These are phyloP conservation scores for Synanthedon tipuliformis DNA, from an alignment of 2,888 invertebrate genomes.

Conservation along the genomic window DNA sequence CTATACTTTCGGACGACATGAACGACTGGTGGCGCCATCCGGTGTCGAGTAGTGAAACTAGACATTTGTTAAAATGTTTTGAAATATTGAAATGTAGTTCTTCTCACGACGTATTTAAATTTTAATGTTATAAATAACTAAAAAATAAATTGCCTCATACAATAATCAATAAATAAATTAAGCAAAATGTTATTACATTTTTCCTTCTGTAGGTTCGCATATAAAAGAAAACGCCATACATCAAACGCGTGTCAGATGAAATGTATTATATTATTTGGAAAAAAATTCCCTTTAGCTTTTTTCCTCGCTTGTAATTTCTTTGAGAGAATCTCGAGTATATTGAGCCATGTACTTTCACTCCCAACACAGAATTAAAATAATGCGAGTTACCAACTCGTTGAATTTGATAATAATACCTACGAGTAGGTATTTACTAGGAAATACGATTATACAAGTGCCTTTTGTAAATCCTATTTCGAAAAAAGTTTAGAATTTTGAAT, in stretches of 20 bases:
- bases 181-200: too few species aligned
- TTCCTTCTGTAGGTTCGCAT: too few species aligned
- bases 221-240: conserved; percentile 2
- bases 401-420: too few species aligned
- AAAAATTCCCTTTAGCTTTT: too few species aligned
- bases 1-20: not conserved
- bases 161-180: too few species aligned
- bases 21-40: conserved; percentile 38
- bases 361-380: not conserved
- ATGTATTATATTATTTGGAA: too few species aligned
- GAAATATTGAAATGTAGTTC: not conserved
- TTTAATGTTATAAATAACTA: not conserved
- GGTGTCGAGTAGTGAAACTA: conserved; percentile 31
- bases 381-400: too few species aligned
- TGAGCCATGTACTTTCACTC: conserved; percentile 1
- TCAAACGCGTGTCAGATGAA: conserved; percentile 4
- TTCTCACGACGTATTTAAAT: not conserved
- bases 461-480: too few species aligned
- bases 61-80: not conserved
- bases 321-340: not conserved
- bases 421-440: too few species aligned
- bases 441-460: too few species aligned
- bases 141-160: not conserved
- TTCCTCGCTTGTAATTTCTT: too few species aligned
- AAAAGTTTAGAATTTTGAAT: too few species aligned